These are phyloP conservation scores for Hippocampus comes DNA, from an alignment of 2,113 vertebrate species.

Conservation along the genomic window DNA sequence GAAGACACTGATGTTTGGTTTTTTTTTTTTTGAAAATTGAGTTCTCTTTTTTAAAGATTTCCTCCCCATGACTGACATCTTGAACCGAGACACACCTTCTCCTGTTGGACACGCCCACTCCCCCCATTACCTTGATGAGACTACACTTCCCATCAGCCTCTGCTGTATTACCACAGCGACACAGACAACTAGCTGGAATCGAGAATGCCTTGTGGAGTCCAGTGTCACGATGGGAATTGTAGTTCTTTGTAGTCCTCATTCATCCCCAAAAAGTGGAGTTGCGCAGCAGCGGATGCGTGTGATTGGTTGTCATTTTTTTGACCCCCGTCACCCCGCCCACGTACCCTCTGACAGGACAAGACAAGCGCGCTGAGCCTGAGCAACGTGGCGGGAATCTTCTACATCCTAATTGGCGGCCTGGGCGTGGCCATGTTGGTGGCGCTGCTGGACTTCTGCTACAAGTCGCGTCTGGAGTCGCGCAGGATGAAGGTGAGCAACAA, in stretches of 20 bases:
- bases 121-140: not conserved
- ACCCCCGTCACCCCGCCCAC: not conserved
- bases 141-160: not conserved
- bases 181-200: not conserved
- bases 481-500: constrained; percentile 87
- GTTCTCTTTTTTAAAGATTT: too few relatives aligned
- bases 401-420: constrained; percentile 96
- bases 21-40: too few relatives aligned
- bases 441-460: constrained; percentile 99
- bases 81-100: not conserved
- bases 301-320: not conserved
- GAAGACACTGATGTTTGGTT: too few relatives aligned
- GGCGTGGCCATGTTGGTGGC: constrained; percentile 98
- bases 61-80: too few relatives aligned
- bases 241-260: not conserved
- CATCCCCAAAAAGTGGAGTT: not conserved
- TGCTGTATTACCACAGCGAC: not conserved
- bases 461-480: constrained; percentile 92
- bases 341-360: constrained; percentile 84
- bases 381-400: constrained; percentile 97
- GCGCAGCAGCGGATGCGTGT: too few relatives aligned
- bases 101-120: not conserved
- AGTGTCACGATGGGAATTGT: not conserved
- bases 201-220: not conserved
- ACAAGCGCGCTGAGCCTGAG: constrained; percentile 96